Base-by-base conservation (phyloP, 2,888 invertebrate species). In the Pammene fasciana region DNA sequence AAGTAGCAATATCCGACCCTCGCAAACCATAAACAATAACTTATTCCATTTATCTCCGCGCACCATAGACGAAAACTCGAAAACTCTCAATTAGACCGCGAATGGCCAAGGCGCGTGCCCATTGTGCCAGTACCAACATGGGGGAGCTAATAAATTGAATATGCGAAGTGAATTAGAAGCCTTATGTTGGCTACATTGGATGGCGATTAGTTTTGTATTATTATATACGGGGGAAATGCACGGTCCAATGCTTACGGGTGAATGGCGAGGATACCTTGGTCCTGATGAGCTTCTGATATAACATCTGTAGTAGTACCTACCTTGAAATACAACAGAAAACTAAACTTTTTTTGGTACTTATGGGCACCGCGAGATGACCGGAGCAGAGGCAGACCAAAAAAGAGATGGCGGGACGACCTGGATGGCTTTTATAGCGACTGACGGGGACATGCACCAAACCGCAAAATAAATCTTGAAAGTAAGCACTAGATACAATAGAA, bases 131-230 rank as follows among this genome's bases (percentile, higher is more conserved):
- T 71, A 71, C 71, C 75, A 74, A 74, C 73, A 73, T 65, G 52
- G 66, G 56, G 74, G 72, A 68, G 54, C 65, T 76, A 79, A 84
- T 79, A 75, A 78, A 80, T 72, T 71, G 80, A 80, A 82, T 85
- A 86, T 86, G 82, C 79, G 80, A 83, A 83, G 82, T 81, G 79
- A 82, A 86, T 86, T 84, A 81, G 86, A 87, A 87, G 79, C 87
- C 86, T 70, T 82, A 78, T 74, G 68, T 57, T 68, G 68, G 68
- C 68, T 45, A 68, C 68, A 68, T 64, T 68, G 57, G 68, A 65
- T 59, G 64, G 57, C 68, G 68, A 68, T 68, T 68, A 68, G 68
- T 68, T 68, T 68, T 65, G 52, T 68, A 54, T 65, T 68, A 54
- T 65, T 57, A 65, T 68, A 48, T 64, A 64, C 41, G 64, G 59